A percentile compares a stretch with the other conserved stretches of the same genome.
Evolutionary conservation across 2,888 invertebrate species (phyloP).

Genomic region (Thumatha senex): DNA sequence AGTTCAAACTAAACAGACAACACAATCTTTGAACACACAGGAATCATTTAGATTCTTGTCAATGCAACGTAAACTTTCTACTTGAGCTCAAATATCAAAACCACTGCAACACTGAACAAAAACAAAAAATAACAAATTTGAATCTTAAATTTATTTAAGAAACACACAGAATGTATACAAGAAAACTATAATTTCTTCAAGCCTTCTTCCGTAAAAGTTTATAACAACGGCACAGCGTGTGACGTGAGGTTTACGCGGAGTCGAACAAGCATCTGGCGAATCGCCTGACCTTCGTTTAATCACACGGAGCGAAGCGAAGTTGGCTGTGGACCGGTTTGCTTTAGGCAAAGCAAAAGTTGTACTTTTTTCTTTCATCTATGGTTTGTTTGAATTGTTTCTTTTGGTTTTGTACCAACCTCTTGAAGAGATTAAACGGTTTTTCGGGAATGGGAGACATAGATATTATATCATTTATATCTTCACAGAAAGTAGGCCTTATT

Average conservation of each 20-base stretch:
- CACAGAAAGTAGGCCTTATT: neutral
- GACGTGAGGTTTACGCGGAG: constrained; percentile 42
- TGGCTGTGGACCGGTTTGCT: constrained; percentile 69
- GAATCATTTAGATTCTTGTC: constrained; percentile 53
- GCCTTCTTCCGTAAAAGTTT: constrained; percentile 56
- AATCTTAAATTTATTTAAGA: constrained; percentile 10
- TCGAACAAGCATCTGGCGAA: constrained; percentile 55
- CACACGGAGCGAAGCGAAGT: constrained; percentile 69
- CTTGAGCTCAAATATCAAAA: constrained; percentile 30
- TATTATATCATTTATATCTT: neutral
- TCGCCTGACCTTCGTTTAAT: constrained; percentile 71
- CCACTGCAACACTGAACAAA: constrained; percentile 12
- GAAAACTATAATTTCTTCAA: constrained; percentile 44
- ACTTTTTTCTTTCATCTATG: constrained; percentile 49
- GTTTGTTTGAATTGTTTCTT: constrained; percentile 45
- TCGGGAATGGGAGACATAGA: neutral
- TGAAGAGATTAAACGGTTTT: constrained; percentile 3
- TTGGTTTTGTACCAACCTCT: constrained; percentile 11
- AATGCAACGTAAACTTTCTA: constrained; percentile 63
- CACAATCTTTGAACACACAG: constrained; percentile 57
- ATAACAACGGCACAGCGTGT: constrained; percentile 24
- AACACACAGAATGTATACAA: constrained; percentile 20
- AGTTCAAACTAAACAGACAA: constrained; percentile 58
- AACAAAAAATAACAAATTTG: constrained; percentile 10
- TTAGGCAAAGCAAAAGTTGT: constrained; percentile 78